Conservation (phyloP, 2,888 invertebrate species). For the Nemotelus nigrinus region DNA sequence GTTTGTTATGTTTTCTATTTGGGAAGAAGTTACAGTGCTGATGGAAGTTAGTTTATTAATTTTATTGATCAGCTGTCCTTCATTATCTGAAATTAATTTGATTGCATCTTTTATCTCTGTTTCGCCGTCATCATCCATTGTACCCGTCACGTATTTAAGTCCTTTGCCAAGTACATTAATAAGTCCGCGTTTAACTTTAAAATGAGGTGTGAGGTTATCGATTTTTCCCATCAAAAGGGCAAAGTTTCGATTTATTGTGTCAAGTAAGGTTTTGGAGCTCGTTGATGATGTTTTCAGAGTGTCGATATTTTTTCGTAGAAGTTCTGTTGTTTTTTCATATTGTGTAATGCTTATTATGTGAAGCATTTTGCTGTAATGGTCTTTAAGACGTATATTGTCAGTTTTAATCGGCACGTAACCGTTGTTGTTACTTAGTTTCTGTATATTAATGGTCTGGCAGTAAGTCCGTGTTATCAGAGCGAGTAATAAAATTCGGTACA, state of each 20-base stretch:
- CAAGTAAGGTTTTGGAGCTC: neutral
- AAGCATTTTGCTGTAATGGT: neutral
- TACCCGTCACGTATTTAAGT: neutral
- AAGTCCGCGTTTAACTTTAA: neutral
- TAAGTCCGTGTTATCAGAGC: no score
- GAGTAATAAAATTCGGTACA: no score
- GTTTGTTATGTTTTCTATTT: neutral
- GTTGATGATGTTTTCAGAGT: neutral
- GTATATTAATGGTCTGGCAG: neutral
- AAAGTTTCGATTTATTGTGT: neutral
- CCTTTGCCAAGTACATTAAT: no score
- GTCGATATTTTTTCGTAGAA: neutral
- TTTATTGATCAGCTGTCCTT: conserved; percentile 47
- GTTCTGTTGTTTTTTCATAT: neutral
- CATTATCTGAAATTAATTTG: conserved; percentile 48
- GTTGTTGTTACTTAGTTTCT: neutral
- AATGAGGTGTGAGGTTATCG: neutral
- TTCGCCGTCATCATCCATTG: neutral
- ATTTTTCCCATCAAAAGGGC: neutral
- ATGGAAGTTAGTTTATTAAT: no score
- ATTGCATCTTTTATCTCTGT: neutral
- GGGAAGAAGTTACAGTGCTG: no score
- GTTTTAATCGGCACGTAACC: neutral
- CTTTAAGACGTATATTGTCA: conserved; percentile 2
- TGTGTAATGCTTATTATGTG: neutral